These are phyloP conservation scores for Penelope pileata DNA, from an alignment of 2,113 vertebrate genomes.

Conservation along the genomic window DNA sequence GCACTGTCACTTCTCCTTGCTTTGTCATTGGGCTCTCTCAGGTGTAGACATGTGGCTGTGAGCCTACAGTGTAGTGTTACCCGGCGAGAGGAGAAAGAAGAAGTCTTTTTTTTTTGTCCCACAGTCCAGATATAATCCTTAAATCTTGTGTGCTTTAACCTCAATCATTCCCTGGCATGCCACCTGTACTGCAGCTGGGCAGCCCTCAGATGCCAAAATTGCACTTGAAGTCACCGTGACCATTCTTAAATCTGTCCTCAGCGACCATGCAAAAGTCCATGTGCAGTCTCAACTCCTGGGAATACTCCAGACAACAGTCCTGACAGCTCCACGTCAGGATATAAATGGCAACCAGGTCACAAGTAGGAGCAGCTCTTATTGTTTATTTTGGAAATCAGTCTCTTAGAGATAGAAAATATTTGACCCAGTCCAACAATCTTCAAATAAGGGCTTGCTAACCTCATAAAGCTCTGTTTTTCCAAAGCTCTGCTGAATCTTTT, in stretches of 20 bases:
- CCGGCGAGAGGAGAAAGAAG: neutral
- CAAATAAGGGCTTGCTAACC: neutral
- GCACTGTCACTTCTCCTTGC: neutral
- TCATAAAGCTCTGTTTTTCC: neutral
- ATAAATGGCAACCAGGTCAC: neutral
- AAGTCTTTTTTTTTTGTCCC: neutral
- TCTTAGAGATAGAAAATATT: neutral
- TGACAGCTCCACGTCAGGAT: neutral
- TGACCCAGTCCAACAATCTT: neutral
- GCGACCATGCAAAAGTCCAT: fast-evolving
- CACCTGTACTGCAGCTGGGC: neutral
- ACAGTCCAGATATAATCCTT: neutral
- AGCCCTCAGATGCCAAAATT: neutral
- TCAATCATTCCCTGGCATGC: fast-evolving
- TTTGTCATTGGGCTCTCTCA: neutral
- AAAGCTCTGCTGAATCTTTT: neutral
- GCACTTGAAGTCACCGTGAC: neutral
- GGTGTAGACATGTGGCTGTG: neutral
- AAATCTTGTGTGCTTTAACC: neutral
- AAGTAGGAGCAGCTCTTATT: neutral
- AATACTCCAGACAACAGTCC: neutral
- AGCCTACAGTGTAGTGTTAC: neutral
- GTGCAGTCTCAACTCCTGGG: neutral
- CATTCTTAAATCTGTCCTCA: neutral
- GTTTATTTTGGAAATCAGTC: neutral